These are phyloP conservation scores for Vulpes ferrilata DNA, from an alignment of 2,113 vertebrate genomes.

Conservation along the genomic window DNA sequence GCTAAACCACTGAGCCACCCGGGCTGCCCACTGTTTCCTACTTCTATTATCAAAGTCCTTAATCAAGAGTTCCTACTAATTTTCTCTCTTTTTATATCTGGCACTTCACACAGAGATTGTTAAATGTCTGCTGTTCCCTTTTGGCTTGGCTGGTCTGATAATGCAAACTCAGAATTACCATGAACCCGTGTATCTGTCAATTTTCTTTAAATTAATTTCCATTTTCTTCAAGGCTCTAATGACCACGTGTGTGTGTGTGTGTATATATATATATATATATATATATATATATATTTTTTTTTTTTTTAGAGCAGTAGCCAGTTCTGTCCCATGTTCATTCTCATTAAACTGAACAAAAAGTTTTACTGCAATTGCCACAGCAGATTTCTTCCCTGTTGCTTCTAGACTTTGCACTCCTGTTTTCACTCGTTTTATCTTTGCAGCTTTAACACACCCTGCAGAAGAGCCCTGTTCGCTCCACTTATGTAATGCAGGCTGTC, in stretches of 20 bases:
- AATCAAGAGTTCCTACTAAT: neutral
- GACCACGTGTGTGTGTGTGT: too few species aligned
- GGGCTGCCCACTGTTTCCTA: neutral
- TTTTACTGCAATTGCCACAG: neutral
- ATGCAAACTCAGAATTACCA: neutral
- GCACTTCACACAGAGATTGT: neutral
- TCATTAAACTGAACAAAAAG: neutral
- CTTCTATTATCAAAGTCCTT: neutral
- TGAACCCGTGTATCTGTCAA: neutral
- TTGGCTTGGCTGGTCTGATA: neutral
- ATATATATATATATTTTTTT: neutral
- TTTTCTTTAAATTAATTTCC: neutral
- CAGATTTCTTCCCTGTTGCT: neutral
- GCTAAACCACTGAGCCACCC: too few species aligned
- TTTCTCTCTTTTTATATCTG: neutral
- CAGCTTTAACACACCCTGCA: neutral
- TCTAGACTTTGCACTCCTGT: neutral
- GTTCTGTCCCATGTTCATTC: neutral
- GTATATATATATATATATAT: too few species aligned
- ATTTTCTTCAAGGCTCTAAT: neutral
- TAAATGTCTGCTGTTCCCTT: neutral
- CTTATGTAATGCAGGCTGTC: neutral
- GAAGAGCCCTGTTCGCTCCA: neutral
- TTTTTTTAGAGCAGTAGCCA: neutral
- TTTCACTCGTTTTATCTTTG: neutral